Evolutionary conservation across 2,113 vertebrate species (phyloP), one percentile per base, ranked within the genome.

Genomic region (Bubo blakistoni): DNA sequence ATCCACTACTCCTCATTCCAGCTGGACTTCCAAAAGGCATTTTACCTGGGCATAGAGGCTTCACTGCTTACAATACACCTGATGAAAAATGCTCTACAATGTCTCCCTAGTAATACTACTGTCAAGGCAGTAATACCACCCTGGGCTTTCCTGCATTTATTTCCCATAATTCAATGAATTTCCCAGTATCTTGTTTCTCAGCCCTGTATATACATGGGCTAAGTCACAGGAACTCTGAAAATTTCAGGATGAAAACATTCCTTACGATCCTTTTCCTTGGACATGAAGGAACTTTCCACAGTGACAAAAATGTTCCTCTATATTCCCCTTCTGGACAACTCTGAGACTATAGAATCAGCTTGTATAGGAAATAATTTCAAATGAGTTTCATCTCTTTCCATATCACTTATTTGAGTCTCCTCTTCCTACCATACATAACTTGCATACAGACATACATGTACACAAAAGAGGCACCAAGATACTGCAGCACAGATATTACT

Each of bases 321-420:
- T 27, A 52, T 66, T 83, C 8, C 44, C 20, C 29, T 77, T 91
- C 38, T 32, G 22, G n/a, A 71, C 2, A 0, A 51, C 27, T 84
- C 55, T 36, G 65, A 73, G 19, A 42, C 17, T 47, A 46, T 10
- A 73, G 40, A 65, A 83, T 13, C 10, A 72, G 46, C 27, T 90
- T 57, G 57, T 58, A 71, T 0, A 55, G 29, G 20, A 79, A 91
- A 78, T 29, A 22, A 76, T 40, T 86, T 69, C 58, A 80, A 91
- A 7, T 0, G 2, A 83, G 15, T 81, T 91, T 65, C 29, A 72
- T n/a, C 1, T 2, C 47, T 86, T 86, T 58, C 19, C 20, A 0
- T 21, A 52, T 30, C 66, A 13, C 27, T 72, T 44, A 32, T 4
- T 71, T 54, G 21, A 11, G 26, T 19, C 34, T 85, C 78, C 38